Base-by-base conservation (phyloP, 2,888 invertebrate genomes). In the Agrypnus murinus region DNA sequence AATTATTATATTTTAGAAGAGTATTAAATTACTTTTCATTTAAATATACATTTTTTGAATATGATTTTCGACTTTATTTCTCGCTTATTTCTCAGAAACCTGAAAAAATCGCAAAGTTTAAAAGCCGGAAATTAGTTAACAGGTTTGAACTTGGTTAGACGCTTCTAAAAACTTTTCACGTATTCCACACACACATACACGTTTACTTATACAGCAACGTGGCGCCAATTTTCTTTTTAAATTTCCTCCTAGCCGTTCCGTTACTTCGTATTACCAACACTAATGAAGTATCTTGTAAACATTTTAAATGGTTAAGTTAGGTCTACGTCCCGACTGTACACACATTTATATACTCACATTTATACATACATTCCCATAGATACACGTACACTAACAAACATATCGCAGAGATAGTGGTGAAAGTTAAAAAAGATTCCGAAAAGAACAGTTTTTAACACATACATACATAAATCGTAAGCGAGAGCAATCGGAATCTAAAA, bases 401-500 rank as follows among this genome's bases (percentile, higher is more conserved):
- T 46, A 25, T 25, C 5, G 43, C 43, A 43, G 43, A 43, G 12
- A 12, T 32, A 32, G 36, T n/a, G 62, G 45, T 34, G 32, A 46
- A 34, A 62, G 45, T n/a, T 31, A 8, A 19, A 10, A 19, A 19
- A 55, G 34, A 25, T 25, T n/a, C n/a, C 43, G 12, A 55, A 12
- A 34, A 14, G 31, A 34, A 14, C n/a, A n/a, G n/a, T n/a, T 25
- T 25, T 25, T 25, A 25, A 25, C 5, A 25, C 25, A n/a, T n/a
- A 25, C 25, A 25, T 25, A 25, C 25, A 25, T n/a, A 55, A 25
- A 59, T 58, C 66, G n/a, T 48, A 58, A 58, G 46, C 66, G n/a
- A 36, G 46, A 58, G 46, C 50, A 67, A 57, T 59, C 59, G 40
- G 25, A 40, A 58, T 72, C 65, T 68, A 57, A 66, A 75, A 74